Base-by-base conservation (phyloP, 2,797 vertebrate genomes). In the Leptodactylus fallax region DNA sequence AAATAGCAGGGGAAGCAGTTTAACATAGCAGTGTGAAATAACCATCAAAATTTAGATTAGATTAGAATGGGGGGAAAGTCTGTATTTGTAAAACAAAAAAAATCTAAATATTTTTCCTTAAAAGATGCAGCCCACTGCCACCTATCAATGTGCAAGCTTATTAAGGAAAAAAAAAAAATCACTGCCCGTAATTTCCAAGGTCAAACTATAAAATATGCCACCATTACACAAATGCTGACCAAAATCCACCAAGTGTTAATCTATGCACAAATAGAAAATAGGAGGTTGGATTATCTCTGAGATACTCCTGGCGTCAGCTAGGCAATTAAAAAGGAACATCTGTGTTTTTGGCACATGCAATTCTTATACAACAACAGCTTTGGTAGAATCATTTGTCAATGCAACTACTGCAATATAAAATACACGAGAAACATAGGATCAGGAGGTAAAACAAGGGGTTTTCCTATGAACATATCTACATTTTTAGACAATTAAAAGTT, bases 251-350 rank as follows among this genome's bases (percentile, higher is more conserved):
- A 23, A 67, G 61, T 53, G 47, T 51, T 82, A 82, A 67, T 67
- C 61, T 67, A 23, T 61, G 45, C 79, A 67, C 61, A 82, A 82
- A 67, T 17, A 67, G 25, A 82, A 25, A 51, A 82, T 82, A 67
- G 63, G 49, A 79, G 65, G 45, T 79, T 85, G 81, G 81, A 21
- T 49, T 55, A 71, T 84, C 81, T 85, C 9, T 78, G 13, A 69
- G 74, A 76, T 87, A 67, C 81, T 88, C 81, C 67, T 81, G 67
- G 67, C 76, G 10, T 51, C 84, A 58, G 25, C 25, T 65, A 85
- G 67, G 77, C 87, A 88, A 88, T 85, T 88, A 88, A 85, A 60
- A 72, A 23, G 71, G 84, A 80, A 88, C 83, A 88, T 88, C 87
- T 88, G 77, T 85, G 76, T 74, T 80, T 61, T 21, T 88, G 87